Evolutionary conservation across 2,888 invertebrate genomes (phyloP).

Genomic region (Pelosia muscerda): DNA sequence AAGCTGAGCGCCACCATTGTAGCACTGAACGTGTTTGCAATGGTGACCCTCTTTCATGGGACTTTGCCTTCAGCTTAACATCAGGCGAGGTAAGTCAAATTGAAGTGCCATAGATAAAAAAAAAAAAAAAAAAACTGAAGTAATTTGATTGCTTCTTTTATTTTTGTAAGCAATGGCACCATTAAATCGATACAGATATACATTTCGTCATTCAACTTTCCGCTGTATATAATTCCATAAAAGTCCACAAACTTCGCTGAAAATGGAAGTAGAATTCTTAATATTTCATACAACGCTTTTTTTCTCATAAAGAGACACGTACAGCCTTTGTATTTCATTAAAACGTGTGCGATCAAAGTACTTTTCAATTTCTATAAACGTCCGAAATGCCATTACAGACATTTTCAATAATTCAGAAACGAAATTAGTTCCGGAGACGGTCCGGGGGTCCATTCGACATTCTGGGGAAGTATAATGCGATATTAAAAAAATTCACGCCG

Average conservation of each 20-base stretch:
- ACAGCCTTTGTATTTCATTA: slow-evolving; percentile 50
- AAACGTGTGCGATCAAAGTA: slow-evolving; percentile 51
- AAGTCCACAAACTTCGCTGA: not conserved
- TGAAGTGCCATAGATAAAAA: too few relatives aligned
- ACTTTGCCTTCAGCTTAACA: too few relatives aligned
- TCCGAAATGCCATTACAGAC: slow-evolving; percentile 47
- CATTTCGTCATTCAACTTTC: slow-evolving; percentile 10
- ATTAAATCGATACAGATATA: slow-evolving; percentile 10
- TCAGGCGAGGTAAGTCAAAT: too few relatives aligned
- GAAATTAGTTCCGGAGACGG: slow-evolving; percentile 54
- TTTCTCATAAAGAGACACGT: slow-evolving; percentile 42
- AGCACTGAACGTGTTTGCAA: too few relatives aligned
- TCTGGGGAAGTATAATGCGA: slow-evolving; percentile 41
- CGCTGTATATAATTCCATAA: not conserved
- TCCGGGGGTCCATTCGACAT: slow-evolving; percentile 39
- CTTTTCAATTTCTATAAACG: slow-evolving; percentile 52
- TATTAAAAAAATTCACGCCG: slow-evolving; percentile 49
- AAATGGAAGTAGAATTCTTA: slow-evolving; percentile 14
- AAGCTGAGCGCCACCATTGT: too few relatives aligned
- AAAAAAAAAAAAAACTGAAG: too few relatives aligned
- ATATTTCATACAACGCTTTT: slow-evolving; percentile 32
- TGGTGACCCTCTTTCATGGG: too few relatives aligned
- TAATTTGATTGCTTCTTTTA: slow-evolving; percentile 5
- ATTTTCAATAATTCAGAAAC: slow-evolving; percentile 54
- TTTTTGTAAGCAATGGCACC: not conserved